A percentile compares a stretch with the other conserved stretches of the same genome.
Evolutionary conservation across 2,888 invertebrate species (phyloP).

Genomic region (Drosophila maculinotata): DNA sequence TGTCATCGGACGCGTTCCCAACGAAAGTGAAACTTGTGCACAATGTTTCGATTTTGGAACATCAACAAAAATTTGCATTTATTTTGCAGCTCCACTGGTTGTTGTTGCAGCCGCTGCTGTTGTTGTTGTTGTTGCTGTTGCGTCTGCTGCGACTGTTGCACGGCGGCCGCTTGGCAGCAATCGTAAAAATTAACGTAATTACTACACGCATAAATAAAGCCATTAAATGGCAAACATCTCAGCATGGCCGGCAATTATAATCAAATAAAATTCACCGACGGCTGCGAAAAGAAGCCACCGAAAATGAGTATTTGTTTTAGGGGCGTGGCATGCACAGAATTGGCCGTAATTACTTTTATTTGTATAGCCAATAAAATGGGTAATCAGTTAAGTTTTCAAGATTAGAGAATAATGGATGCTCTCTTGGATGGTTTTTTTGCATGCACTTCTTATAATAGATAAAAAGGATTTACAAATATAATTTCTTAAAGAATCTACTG

Average conservation of each 20-base stretch:
- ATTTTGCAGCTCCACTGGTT: slow-evolving; percentile 52
- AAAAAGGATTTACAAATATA: too few species aligned
- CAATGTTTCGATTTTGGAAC: slow-evolving; percentile 50
- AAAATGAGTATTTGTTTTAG: slow-evolving; percentile 18
- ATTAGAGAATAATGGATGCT: neutral
- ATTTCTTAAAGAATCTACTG: too few species aligned
- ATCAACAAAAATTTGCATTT: slow-evolving; percentile 73
- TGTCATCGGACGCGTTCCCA: slow-evolving; percentile 61
- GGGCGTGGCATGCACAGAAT: slow-evolving; percentile 16
- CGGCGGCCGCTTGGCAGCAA: slow-evolving; percentile 56
- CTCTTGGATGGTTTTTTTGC: too few species aligned
- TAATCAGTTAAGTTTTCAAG: neutral
- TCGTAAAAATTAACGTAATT: slow-evolving; percentile 79
- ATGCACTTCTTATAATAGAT: too few species aligned
- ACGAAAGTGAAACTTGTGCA: slow-evolving; percentile 71
- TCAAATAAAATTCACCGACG: slow-evolving; percentile 72
- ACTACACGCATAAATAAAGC: slow-evolving; percentile 79
- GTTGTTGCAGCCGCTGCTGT: slow-evolving; percentile 30
- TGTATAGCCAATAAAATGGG: slow-evolving; percentile 2
- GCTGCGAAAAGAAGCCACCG: slow-evolving; percentile 27
- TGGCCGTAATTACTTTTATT: slow-evolving; percentile 16
- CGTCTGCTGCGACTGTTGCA: slow-evolving; percentile 45
- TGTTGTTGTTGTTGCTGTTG: slow-evolving; percentile 27
- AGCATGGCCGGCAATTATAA: slow-evolving; percentile 68
- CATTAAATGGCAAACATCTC: slow-evolving; percentile 71